These are phyloP conservation scores for Drosophila antonietae DNA, from an alignment of 2,888 invertebrate genomes.

Conservation along the genomic window DNA sequence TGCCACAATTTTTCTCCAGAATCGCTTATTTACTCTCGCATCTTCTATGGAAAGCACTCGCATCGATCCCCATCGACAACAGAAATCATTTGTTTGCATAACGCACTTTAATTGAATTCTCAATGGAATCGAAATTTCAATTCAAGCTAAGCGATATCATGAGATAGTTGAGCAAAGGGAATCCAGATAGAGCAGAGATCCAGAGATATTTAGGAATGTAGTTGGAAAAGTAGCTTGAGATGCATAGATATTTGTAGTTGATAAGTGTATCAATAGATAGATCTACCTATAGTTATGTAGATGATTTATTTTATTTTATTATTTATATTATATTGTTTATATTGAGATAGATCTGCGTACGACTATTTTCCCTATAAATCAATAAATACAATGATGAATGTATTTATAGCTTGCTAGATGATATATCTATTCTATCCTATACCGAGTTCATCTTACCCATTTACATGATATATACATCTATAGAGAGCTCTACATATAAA, in stretches of 20 bases:
- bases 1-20: slow-evolving; percentile 53
- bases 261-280: neutral
- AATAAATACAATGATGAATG: neutral
- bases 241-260: neutral
- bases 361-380: too few relatives aligned
- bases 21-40: slow-evolving; percentile 42
- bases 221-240: neutral
- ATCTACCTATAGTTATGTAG: neutral
- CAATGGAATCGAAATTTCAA: slow-evolving; percentile 46
- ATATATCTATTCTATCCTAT: neutral
- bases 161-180: neutral
- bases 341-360: too few relatives aligned
- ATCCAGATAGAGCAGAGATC: neutral
- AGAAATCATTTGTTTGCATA: slow-evolving; percentile 66
- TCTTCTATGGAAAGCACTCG: slow-evolving; percentile 42
- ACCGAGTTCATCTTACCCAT: neutral
- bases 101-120: slow-evolving; percentile 70
- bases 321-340: neutral
- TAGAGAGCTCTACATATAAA: neutral
- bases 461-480: neutral
- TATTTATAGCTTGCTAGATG: too few relatives aligned
- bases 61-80: slow-evolving; percentile 26
- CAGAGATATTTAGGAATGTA: neutral
- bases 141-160: slow-evolving; percentile 3
- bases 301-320: too few relatives aligned